These are phyloP conservation scores for Ginglymostoma cirratum DNA, from an alignment of 2,113 vertebrate genomes.

Conservation along the genomic window DNA sequence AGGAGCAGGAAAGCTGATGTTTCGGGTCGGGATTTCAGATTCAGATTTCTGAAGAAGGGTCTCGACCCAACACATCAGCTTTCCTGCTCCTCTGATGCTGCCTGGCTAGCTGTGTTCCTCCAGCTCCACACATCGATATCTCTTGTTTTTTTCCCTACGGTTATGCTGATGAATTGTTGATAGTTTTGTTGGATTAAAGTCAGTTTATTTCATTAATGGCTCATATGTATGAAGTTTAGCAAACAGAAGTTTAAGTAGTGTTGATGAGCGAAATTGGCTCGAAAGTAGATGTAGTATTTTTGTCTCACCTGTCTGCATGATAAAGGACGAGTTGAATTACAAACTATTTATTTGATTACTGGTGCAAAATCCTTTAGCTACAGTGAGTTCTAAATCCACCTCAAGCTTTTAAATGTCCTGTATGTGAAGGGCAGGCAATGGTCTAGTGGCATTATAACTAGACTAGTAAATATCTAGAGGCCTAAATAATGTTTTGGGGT, in stretches of 20 bases:
- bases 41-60: no score
- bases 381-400: not conserved
- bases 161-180: not conserved
- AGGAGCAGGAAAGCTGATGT: no score
- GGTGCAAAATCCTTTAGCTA: not conserved
- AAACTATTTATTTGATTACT: not conserved
- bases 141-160: not conserved
- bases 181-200: not conserved
- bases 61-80: no score
- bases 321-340: not conserved
- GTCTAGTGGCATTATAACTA: no score
- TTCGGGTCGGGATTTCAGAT: no score
- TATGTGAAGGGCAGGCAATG: not conserved
- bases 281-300: not conserved
- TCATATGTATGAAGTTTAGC: not conserved
- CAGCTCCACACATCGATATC: no score
- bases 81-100: no score
- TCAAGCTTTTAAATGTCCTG: not conserved
- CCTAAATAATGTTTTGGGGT: no score
- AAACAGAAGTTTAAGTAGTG: not conserved
- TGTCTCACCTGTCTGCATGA: not conserved
- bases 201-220: no score
- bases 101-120: no score
- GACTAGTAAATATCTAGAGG: no score
- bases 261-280: not conserved